Evolutionary conservation across 1,140 invertebrate genomes (phyloP), one percentile per base, ranked within the genome.

Genomic region (Trialeurodes vaporariorum): DNA sequence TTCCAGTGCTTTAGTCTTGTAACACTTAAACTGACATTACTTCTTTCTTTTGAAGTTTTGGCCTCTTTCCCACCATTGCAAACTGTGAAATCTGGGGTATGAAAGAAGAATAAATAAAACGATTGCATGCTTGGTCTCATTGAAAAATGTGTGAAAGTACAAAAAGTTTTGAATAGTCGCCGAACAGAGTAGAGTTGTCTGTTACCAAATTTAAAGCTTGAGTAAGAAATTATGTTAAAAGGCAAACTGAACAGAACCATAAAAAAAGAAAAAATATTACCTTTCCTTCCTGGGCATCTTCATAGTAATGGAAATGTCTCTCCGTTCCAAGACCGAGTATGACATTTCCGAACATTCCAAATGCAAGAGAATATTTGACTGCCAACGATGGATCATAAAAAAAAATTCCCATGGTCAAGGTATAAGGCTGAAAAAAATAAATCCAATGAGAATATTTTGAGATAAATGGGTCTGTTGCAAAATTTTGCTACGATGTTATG

Each of bases 321-420:
- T 90, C 84, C 0, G 89, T 91, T 27, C 93, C 93, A 69, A 92
- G 80, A 12, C 86, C 84, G 0, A 87, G 76, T 21, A 93, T 72
- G 0, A 85, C 83, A 72, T 83, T 85, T 24, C 85, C 86, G 71
- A 90, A 87, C 66, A 92, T 79, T 23, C 84, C 84, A 64, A 86
- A 83, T 0, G 84, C 83, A 1, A 91, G 76, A 0, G 84, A 86
- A 70, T 84, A 79, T 76, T 90, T 90, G 27, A 92, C 80, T 0
- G 86, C 85, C 13, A 88, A 77, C 68, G 87, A 88, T 0, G 84
- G 82, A 70, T 84, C 85, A 59, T 87, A 80, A 13, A 80, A 81
- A 68, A 87, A 85, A 17, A 89, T 69, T 1, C 84, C 87, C 74
- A 88, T 86, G 72, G 88, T 87, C 65, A 88, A 80, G 5, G 84